Conservation (phyloP, 2,113 vertebrate genomes). For the Albula goreensis region DNA sequence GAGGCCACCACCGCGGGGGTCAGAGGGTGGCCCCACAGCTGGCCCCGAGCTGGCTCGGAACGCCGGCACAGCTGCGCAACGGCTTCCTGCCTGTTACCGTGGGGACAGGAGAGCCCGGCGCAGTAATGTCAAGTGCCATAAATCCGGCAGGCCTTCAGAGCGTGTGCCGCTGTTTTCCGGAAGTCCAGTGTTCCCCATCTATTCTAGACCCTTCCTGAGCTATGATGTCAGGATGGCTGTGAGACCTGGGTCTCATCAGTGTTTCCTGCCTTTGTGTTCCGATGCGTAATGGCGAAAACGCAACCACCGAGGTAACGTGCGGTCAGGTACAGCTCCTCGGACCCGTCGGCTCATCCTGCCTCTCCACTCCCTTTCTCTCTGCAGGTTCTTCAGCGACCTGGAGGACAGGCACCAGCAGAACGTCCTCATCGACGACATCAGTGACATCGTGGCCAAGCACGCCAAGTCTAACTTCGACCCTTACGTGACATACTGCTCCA, state of each 20-base stretch:
- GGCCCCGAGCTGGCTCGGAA: neutral
- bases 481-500: constrained; percentile 93
- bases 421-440: constrained; percentile 86
- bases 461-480: constrained; percentile 85
- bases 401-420: constrained; percentile 86
- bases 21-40: constrained; percentile 33
- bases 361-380: neutral
- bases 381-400: constrained; percentile 90
- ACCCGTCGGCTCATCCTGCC: neutral
- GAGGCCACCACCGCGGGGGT: neutral
- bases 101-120: constrained; percentile 3
- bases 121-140: constrained; percentile 4
- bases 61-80: neutral
- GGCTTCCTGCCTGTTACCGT: constrained; percentile 16
- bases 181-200: neutral
- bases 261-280: constrained; percentile 33
- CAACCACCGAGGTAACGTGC: neutral
- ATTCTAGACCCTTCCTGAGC: constrained; percentile 28
- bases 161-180: constrained; percentile 1
- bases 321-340: neutral
- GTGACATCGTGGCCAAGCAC: constrained; percentile 87
- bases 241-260: constrained; percentile 26
- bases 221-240: constrained; percentile 14
- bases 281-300: constrained; percentile 4
- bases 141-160: neutral